These are phyloP conservation scores for Ardeotis arabs DNA, from an alignment of 2,113 vertebrate genomes.

Conservation along the genomic window DNA sequence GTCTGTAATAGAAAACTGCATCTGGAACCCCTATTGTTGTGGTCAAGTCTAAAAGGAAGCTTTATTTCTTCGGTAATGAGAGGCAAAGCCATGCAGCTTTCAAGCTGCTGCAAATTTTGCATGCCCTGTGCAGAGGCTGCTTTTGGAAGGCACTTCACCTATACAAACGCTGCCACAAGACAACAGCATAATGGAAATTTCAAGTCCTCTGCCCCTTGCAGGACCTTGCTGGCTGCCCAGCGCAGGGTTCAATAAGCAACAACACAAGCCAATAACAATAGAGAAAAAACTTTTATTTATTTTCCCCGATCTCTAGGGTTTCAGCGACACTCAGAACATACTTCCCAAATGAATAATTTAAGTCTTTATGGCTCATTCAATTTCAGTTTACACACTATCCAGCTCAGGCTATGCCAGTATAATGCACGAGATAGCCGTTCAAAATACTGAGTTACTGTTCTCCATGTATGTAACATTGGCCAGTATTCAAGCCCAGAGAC, in stretches of 20 bases:
- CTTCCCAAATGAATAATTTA: constrained; percentile 36
- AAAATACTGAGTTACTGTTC: constrained; percentile 10
- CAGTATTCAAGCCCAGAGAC: constrained; percentile 7
- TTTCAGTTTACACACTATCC: constrained; percentile 24
- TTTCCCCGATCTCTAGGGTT: constrained; percentile 29
- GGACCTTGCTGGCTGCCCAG: constrained; percentile 17
- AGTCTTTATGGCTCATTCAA: constrained; percentile 28
- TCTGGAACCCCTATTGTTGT: constrained; percentile 25
- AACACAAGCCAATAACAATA: constrained; percentile 31
- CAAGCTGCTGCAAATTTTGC: constrained; percentile 32
- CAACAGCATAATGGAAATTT: constrained; percentile 44
- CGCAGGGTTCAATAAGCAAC: constrained; percentile 46
- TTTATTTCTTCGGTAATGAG: constrained; percentile 61
- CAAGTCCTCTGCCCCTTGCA: background rate
- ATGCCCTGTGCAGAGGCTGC: background rate
- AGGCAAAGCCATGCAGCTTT: constrained; percentile 40
- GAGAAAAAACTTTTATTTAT: constrained; percentile 52
- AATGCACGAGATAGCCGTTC: background rate
- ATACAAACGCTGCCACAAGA: constrained; percentile 14
- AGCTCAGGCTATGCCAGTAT: background rate
- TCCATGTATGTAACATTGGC: constrained; percentile 29
- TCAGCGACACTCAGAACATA: background rate
- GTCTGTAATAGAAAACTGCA: constrained; percentile 37
- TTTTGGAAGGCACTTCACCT: constrained; percentile 59
- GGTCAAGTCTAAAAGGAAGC: constrained; percentile 46